A percentile compares a stretch with the other conserved stretches of the same genome.
These are phyloP conservation scores for Calidris pygmaea DNA, from an alignment of 2,113 vertebrate species.

Conservation along the genomic window DNA sequence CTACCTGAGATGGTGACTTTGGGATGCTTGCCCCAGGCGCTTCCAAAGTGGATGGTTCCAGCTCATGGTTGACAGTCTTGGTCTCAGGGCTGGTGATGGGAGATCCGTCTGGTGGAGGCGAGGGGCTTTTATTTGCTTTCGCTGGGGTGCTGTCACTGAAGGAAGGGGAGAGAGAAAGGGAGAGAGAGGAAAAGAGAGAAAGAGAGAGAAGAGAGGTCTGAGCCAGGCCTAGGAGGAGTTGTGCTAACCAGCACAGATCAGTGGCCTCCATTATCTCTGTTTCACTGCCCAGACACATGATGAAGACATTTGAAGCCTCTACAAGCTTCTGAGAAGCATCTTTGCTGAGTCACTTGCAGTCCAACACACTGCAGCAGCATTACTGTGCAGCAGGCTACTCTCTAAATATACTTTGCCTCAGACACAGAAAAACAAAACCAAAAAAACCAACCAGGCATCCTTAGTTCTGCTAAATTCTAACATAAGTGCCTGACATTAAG, in stretches of 20 bases:
- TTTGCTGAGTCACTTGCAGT: background rate
- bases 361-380: background rate
- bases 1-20: conserved; percentile 96
- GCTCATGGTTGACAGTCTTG: conserved; percentile 86
- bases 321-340: background rate
- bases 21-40: conserved; percentile 85
- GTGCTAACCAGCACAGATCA: background rate
- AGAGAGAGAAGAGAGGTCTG: conserved; percentile 13
- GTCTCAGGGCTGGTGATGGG: conserved; percentile 75
- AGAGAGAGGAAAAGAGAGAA: background rate
- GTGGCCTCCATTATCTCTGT: background rate
- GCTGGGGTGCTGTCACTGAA: conserved; percentile 76
- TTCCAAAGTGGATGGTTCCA: conserved; percentile 71
- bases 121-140: conserved; percentile 80
- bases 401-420: background rate
- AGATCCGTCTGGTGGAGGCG: conserved; percentile 77
- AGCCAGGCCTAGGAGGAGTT: background rate
- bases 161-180: conserved; percentile 2
- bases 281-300: background rate
- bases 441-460: background rate
- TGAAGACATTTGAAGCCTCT: background rate
- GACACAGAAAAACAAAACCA: background rate
- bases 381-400: background rate
- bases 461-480: background rate
- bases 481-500: background rate